These are phyloP conservation scores for Pycnonotus jocosus DNA, from an alignment of 2,113 vertebrate species.

Conservation along the genomic window DNA sequence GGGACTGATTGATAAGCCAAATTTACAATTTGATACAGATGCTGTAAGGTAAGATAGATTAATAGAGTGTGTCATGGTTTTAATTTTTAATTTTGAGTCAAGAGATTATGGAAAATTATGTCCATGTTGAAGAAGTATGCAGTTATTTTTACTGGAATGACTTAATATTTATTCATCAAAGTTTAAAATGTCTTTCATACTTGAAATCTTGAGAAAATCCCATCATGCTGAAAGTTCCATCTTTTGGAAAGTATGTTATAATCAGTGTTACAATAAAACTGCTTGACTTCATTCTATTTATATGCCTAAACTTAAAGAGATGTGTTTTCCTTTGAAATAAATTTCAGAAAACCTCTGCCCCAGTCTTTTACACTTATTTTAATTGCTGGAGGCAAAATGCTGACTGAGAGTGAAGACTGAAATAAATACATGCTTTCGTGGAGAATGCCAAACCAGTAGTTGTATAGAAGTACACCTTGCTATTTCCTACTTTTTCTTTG, in stretches of 20 bases:
- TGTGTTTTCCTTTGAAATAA: neutral
- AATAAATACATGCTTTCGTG: neutral
- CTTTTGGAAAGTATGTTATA: neutral
- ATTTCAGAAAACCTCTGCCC: neutral
- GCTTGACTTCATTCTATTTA: neutral
- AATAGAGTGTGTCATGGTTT: neutral
- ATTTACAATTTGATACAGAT: conserved; percentile 94
- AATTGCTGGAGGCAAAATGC: neutral
- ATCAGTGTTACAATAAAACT: neutral
- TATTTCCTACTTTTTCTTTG: neutral
- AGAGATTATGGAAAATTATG: neutral
- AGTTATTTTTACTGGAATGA: neutral
- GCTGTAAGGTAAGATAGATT: conserved; percentile 84
- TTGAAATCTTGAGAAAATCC: neutral
- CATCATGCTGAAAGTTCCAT: neutral
- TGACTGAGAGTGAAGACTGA: neutral
- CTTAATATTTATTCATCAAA: neutral
- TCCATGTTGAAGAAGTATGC: neutral
- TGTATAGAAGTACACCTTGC: neutral
- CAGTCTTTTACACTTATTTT: neutral
- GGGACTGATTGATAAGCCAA: conserved; percentile 95
- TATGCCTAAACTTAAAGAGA: neutral
- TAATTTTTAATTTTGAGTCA: neutral
- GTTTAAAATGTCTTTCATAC: neutral
- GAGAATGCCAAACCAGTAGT: neutral